Evolutionary conservation across 2,797 vertebrate genomes (phyloP), one percentile per base, ranked within the genome.

Genomic region (Arctocebus calabarensis): DNA sequence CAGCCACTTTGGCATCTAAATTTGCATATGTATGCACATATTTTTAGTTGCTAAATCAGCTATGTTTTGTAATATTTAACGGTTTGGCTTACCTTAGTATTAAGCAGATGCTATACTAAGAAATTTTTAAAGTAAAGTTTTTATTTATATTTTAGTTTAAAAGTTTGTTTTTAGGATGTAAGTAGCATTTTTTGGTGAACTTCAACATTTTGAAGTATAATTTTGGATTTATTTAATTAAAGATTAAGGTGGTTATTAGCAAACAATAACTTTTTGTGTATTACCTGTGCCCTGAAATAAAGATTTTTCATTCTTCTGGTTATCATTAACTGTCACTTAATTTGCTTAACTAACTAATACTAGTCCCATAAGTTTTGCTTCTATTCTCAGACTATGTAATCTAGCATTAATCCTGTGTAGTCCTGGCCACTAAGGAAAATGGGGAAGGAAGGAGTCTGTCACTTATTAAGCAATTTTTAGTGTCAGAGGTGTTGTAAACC

Each of bases 21-120:
- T 94, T 90, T 97, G 23, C 68, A 55, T 91, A 62, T 81, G 5
- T 55, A 13, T 52, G 4, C 25, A 40, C 75, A 27, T 57, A 83
- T 82, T 91, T 93, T 96, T 96, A 93, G 79, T 85, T 94, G 73
- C 37, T 92, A 75, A 85, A 64, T 94, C 79, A 94, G 5, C 89
- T 95, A 0, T 93, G 34, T 93, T 94, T 93, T 16, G 79, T 62
- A 37, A 40, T 73, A 92, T 83, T 89, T 89, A 92, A 68, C 22
- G 81, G 14, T 95, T 95, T 89, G 85, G 61, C 20, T 85, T 94
- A 82, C 25, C 10, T 84, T 93, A 73, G 29, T 82, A 84, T 77
- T 89, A 91, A 90, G 20, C 16, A 85, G 27, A 61, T 97, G 32
- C 59, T 88, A 2, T 92, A 91, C 43, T 78, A 13, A 94, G 59